phyloP scores from a whole-genome alignment of 1,140 invertebrate genomes.

The Drosophila sp. region DNA sequence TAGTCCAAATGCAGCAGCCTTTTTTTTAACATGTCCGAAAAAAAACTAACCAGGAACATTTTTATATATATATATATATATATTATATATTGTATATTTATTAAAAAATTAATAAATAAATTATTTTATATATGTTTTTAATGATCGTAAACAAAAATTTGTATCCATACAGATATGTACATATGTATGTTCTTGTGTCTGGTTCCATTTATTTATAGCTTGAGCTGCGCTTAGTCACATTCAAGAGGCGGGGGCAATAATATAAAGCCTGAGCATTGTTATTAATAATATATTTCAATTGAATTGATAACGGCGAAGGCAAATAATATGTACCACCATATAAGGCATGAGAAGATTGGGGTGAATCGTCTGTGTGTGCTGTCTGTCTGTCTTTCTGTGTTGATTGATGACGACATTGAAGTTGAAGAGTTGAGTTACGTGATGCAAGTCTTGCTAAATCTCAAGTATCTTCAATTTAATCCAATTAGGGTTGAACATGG shows the following conservation, averaged over 20 bases:
- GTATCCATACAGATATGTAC: background rate
- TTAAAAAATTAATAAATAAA: slow-evolving; percentile 82
- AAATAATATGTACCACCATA: slow-evolving; percentile 27
- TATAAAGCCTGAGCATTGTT: slow-evolving; percentile 76
- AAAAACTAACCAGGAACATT: slow-evolving; percentile 15
- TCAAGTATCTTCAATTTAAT: slow-evolving; percentile 55
- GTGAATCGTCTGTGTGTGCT: slow-evolving; percentile 1
- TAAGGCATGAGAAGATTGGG: slow-evolving; percentile 20
- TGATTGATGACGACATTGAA: slow-evolving; percentile 58
- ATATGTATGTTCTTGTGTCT: slow-evolving; percentile 14
- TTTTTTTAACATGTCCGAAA: slow-evolving; percentile 11
- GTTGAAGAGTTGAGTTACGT: slow-evolving; percentile 20
- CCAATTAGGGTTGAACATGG: slow-evolving; percentile 44
- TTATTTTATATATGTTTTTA: slow-evolving; percentile 81
- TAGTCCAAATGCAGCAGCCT: slow-evolving; percentile 19
- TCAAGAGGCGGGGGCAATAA: slow-evolving; percentile 42
- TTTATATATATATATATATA: slow-evolving; percentile 14
- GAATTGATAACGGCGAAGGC: slow-evolving; percentile 59
- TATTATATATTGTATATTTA: slow-evolving; percentile 77
- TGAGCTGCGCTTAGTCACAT: slow-evolving; percentile 61
- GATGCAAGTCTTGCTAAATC: slow-evolving; percentile 37
- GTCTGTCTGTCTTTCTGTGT: slow-evolving; percentile 6
- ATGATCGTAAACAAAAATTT: slow-evolving; percentile 54
- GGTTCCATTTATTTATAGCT: slow-evolving; percentile 36
- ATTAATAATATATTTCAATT: slow-evolving; percentile 74